A percentile compares a stretch with the other conserved stretches of the same genome.
Evolutionary conservation across 2,888 invertebrate genomes (phyloP).

Genomic region (Tricholauxania praeusta): DNA sequence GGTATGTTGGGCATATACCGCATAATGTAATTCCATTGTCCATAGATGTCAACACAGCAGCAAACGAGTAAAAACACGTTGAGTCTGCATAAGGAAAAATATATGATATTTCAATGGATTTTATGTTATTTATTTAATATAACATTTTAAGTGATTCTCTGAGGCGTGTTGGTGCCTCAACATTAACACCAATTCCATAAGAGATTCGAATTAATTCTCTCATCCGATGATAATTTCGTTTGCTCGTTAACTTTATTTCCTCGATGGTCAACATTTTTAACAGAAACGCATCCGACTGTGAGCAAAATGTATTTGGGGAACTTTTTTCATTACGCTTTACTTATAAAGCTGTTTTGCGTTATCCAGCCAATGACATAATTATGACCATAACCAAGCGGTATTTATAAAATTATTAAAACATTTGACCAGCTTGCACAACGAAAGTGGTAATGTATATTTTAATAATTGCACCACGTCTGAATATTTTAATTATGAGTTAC

Average conservation of each 20-base stretch:
- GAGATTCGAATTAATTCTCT: constrained; percentile 52
- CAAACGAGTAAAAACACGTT: constrained; percentile 44
- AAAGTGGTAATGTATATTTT: too few relatives aligned
- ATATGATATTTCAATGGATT: neutral
- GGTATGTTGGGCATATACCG: constrained; percentile 51
- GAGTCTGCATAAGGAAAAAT: neutral
- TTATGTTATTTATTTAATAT: constrained; percentile 12
- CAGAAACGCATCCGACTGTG: neutral
- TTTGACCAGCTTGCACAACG: too few relatives aligned
- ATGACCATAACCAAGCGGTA: too few relatives aligned
- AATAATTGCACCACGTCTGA: too few relatives aligned
- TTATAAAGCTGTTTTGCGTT: too few relatives aligned
- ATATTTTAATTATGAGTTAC: too few relatives aligned
- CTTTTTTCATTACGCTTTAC: too few relatives aligned
- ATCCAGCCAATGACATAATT: too few relatives aligned
- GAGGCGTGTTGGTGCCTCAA: constrained; percentile 48
- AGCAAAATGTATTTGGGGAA: neutral
- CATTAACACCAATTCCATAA: constrained; percentile 54
- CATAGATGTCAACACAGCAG: constrained; percentile 52
- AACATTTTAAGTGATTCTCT: constrained; percentile 51
- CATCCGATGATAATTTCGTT: constrained; percentile 52
- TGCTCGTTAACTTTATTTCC: constrained; percentile 42
- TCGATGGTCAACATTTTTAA: constrained; percentile 49
- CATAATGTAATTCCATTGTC: constrained; percentile 50
- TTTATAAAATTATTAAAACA: too few relatives aligned